Evolutionary conservation across 2,888 invertebrate genomes (phyloP), one percentile per base, ranked within the genome.

Genomic region (Cephus runcator): DNA sequence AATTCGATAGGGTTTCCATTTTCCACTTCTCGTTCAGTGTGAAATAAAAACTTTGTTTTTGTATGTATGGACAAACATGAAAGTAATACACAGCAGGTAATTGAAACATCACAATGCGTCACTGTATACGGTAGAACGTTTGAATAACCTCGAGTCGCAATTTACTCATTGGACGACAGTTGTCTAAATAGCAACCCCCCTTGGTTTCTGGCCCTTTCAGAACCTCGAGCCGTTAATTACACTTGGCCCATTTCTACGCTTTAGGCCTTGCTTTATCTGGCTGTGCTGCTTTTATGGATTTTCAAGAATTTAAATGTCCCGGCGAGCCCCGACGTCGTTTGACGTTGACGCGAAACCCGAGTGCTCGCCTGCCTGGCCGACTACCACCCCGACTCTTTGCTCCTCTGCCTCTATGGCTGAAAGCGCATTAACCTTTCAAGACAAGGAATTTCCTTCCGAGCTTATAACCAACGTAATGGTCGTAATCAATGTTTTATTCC

Each of bases 401-500:
- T 56, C 56, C 56, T 56, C 56, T 56, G 23, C 9, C 56, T 56
- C 56, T 56, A 56, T 9, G 23, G 56, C 56, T 56, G 56, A 56
- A 69, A 68, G n/a, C 69, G 73, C 81, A 78, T 83, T 81, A 81
- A 82, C 73, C 75, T 81, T 83, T 82, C 82, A 81, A 76, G 76
- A 74, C 76, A 74, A 78, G 80, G 79, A 81, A 82, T 83, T 80
- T 79, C 81, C 81, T 82, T 78, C 79, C 79, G 80, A 78, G 80
- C 79, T 83, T 82, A 79, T 75, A 79, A 79, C 78, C 80, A 69
- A 76, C 78, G 69, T 82, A 81, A 83, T 81, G 79, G 80, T 81
- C 83, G 80, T 82, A 84, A 85, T 84, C 84, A 84, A 83, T 83
- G 82, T 83, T 84, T 80, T 79, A 84, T 84, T 80, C 78, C 75